Conservation (phyloP, 2,888 invertebrate species). For the Clostera curtula region DNA sequence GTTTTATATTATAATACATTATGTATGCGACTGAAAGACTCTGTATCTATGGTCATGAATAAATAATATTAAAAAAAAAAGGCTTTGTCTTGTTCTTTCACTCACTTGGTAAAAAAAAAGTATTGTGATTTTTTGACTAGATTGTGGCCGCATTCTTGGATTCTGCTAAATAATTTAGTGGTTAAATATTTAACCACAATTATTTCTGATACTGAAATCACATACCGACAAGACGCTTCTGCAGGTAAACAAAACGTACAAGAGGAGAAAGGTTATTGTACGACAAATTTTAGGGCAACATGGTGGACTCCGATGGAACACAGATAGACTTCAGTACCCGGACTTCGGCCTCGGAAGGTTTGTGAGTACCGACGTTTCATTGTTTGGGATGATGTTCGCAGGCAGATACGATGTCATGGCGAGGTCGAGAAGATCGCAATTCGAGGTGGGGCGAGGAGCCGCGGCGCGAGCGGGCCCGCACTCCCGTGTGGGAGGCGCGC, state of each 20-base stretch:
- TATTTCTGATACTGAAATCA: neutral
- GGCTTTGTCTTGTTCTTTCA: too few relatives aligned
- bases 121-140: too few relatives aligned
- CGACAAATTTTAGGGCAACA: conserved; percentile 36
- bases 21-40: too few relatives aligned
- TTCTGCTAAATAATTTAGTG: neutral
- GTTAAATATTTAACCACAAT: too few relatives aligned
- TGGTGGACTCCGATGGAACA: conserved; percentile 19
- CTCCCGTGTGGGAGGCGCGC: conserved; percentile 53
- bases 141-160: too few relatives aligned
- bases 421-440: conserved; percentile 51
- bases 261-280: conserved; percentile 42
- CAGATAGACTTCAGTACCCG: too few relatives aligned
- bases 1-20: too few relatives aligned
- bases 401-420: conserved; percentile 62
- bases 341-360: conserved; percentile 27
- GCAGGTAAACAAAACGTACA: conserved; percentile 50
- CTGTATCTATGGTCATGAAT: too few relatives aligned
- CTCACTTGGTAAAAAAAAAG: too few relatives aligned
- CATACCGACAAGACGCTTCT: conserved; percentile 19
- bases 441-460: conserved; percentile 46
- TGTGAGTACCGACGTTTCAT: conserved; percentile 51
- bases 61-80: too few relatives aligned
- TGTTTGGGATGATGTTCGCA: conserved; percentile 57
- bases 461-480: conserved; percentile 31